These are phyloP conservation scores for Sarcophaga peregrina DNA, from an alignment of 1,140 invertebrate species.

Conservation along the genomic window DNA sequence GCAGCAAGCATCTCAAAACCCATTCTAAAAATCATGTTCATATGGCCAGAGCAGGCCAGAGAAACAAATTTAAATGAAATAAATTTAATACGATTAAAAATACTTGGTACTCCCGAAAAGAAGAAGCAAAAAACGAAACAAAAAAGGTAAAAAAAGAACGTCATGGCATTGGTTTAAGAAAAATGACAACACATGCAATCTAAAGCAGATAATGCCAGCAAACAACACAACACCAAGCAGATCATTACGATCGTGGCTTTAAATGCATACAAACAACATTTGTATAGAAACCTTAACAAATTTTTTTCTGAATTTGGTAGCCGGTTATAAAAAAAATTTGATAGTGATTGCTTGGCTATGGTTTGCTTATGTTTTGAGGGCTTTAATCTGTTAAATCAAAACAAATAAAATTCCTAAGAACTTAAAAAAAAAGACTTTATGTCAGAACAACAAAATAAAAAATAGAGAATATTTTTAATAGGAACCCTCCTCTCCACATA, in stretches of 20 bases:
- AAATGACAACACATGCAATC: conserved; percentile 24
- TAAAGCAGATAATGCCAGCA: conserved; percentile 2
- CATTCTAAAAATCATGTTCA: not conserved
- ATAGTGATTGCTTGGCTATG: not conserved
- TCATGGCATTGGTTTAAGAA: not conserved
- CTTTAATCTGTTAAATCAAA: conserved; percentile 20
- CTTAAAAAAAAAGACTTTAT: not conserved
- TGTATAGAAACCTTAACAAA: too few species aligned
- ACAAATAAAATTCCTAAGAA: conserved; percentile 27
- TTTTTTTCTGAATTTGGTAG: too few species aligned
- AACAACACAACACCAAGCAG: not conserved
- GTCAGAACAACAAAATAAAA: not conserved
- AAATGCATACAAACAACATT: not conserved
- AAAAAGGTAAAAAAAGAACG: not conserved
- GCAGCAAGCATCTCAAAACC: not conserved
- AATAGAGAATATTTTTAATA: conserved; percentile 19
- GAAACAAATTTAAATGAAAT: not conserved
- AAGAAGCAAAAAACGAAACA: not conserved
- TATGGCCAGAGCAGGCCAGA: not conserved
- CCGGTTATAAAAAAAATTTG: too few species aligned
- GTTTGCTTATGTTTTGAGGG: not conserved
- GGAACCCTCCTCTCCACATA: too few species aligned
- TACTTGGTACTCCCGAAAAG: not conserved
- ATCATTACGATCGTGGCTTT: not conserved
- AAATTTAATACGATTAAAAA: conserved; percentile 23